Base-by-base conservation (phyloP, 2,888 invertebrate species). In the Mellilla xanthometata region DNA sequence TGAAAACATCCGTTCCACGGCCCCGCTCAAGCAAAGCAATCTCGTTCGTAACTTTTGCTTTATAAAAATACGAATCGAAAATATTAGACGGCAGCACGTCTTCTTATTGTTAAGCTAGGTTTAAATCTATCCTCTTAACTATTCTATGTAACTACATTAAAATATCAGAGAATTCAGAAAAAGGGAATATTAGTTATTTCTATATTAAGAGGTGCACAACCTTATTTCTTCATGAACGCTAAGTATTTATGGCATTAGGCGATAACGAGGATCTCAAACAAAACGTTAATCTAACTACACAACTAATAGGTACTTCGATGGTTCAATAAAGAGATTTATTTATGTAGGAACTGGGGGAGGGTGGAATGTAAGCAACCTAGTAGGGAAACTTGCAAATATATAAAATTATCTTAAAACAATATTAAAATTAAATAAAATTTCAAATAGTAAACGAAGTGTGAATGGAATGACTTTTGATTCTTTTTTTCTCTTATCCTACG, bases 51-150 rank as follows among this genome's bases (percentile, higher is more conserved):
- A 84, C 81, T 83, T 86, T 86, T 86, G 85, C 81, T 83, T 84
- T 87, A 87, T 86, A 87, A 88, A 89, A 88, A 89, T 86, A 88
- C 88, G 86, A 88, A 87, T 89, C 84, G 85, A 88, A 88, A 89
- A 87, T 88, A 87, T 85, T 83, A 72, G 84, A 88, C 88, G 81
- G 81, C 81, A 71, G 82, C 83, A 68, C 72, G 81, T 78, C 86
- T 75, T 76, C 82, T 86, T 82, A 84, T 74, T 67, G 68, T 79
- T 84, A 89, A 87, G 86, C 89, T 89, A 88, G 79, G 59, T 75
- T 83, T 82, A 53, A 86, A 65, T 79, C 81, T 85, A 85, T 73
- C 40, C 46, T 68, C 86, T 87, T 88, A 85, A 63, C 79, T 82
- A 82, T 77, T 77, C 84, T 82, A 83, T 62, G 54, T 54, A 64